Evolutionary conservation across 2,797 vertebrate genomes (phyloP).

Genomic region (Manis pentadactyla): DNA sequence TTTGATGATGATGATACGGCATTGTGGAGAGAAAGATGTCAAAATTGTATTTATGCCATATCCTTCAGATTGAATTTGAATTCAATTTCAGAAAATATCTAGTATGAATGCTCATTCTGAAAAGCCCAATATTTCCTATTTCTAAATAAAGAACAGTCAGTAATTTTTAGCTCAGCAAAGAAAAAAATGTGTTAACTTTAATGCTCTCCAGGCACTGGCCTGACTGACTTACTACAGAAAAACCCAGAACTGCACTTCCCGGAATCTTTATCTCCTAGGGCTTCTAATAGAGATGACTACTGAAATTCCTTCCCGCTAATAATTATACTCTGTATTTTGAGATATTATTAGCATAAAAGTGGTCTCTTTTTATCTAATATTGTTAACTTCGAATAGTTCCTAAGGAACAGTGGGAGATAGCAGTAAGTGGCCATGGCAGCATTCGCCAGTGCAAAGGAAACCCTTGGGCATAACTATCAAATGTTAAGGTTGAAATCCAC

Average conservation of each 20-base stretch:
- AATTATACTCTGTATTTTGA: slow-evolving; percentile 16
- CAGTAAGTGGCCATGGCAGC: background rate
- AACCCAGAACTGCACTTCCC: background rate
- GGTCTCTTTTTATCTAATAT: background rate
- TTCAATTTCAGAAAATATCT: slow-evolving; percentile 42
- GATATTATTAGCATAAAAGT: background rate
- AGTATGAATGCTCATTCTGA: background rate
- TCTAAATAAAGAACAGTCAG: slow-evolving; percentile 1
- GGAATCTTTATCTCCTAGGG: background rate
- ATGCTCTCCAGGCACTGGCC: background rate
- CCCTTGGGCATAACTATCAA: background rate
- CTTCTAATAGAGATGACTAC: background rate
- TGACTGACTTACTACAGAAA: background rate
- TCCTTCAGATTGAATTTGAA: slow-evolving; percentile 41
- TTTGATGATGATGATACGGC: slow-evolving; percentile 5
- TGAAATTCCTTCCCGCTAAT: background rate
- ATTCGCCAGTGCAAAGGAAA: background rate
- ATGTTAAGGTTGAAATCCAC: background rate
- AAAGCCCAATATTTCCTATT: slow-evolving; percentile 1
- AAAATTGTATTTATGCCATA: background rate
- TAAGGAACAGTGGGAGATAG: background rate
- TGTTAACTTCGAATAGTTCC: background rate
- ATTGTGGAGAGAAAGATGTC: background rate
- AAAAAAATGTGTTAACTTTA: slow-evolving; percentile 27
- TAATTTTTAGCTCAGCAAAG: background rate